Conservation (phyloP, 2,113 vertebrate species). For the Rostratula benghalensis region DNA sequence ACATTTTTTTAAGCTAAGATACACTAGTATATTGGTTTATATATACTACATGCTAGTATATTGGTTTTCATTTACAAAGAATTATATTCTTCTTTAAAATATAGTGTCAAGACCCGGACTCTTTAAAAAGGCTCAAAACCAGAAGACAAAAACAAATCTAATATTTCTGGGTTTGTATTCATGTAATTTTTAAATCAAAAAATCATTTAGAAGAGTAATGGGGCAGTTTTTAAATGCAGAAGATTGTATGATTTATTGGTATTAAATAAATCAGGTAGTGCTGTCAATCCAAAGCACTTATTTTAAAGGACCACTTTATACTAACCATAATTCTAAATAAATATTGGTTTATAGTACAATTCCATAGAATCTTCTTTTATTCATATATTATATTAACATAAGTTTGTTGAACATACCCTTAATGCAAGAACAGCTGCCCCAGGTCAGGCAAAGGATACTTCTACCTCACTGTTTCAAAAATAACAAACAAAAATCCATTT, state of each 20-base stretch:
- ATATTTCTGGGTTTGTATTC: neutral
- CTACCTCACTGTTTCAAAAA: too few relatives aligned
- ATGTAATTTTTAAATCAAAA: neutral
- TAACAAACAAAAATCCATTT: too few relatives aligned
- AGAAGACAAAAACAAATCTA: neutral
- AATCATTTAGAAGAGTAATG: neutral
- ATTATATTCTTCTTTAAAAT: neutral
- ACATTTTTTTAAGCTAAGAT: neutral
- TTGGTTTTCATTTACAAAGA: neutral
- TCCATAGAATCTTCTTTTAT: neutral
- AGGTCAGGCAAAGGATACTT: too few relatives aligned
- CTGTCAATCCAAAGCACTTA: neutral
- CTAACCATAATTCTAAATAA: neutral
- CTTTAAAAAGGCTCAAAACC: neutral
- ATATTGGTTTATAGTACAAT: neutral
- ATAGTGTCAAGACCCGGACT: neutral
- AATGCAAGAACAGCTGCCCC: neutral
- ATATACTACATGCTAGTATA: neutral
- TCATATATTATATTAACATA: neutral
- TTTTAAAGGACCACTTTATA: neutral
- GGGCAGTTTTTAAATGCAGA: neutral
- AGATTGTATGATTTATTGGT: neutral
- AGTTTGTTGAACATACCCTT: neutral
- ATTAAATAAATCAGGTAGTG: neutral
- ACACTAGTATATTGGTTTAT: neutral